These are phyloP conservation scores for Luperina testacea DNA, from an alignment of 2,888 invertebrate species.

Conservation along the genomic window DNA sequence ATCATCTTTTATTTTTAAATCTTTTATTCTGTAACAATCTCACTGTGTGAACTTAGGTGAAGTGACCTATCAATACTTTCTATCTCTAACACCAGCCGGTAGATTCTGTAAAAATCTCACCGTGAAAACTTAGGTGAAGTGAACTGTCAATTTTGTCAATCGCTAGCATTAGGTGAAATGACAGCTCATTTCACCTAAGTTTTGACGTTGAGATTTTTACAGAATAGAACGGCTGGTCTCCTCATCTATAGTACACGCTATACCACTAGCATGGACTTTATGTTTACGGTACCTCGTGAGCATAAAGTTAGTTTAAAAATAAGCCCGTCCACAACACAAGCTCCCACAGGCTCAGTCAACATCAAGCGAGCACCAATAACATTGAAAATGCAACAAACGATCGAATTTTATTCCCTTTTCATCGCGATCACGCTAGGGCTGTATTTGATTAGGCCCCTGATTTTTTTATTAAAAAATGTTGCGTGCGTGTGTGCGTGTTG, in stretches of 20 bases:
- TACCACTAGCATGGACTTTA: too few relatives aligned
- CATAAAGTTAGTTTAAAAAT: conserved; percentile 30
- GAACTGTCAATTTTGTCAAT: too few relatives aligned
- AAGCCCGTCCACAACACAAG: conserved; percentile 21
- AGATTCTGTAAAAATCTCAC: too few relatives aligned
- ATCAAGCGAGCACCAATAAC: conserved; percentile 68
- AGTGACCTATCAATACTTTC: too few relatives aligned
- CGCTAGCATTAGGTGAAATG: too few relatives aligned
- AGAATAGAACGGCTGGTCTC: not conserved
- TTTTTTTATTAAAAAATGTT: conserved; percentile 11
- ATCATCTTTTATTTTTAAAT: conserved; percentile 17
- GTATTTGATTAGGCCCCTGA: conserved; percentile 41
- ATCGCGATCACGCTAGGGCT: conserved; percentile 70
- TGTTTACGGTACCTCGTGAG: too few relatives aligned
- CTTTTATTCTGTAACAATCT: too few relatives aligned
- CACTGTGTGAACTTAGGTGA: too few relatives aligned
- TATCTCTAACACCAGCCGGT: too few relatives aligned
- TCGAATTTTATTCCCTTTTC: conserved; percentile 74
- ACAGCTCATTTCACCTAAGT: too few relatives aligned
- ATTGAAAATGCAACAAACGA: conserved; percentile 77
- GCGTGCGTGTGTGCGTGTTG: not conserved
- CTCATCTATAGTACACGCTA: not conserved
- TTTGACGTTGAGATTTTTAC: too few relatives aligned
- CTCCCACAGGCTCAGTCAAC: conserved; percentile 35
- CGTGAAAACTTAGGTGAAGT: too few relatives aligned